phyloP scores from a whole-genome alignment of 2,888 invertebrate species.

The Allophyes oxyacanthae region DNA sequence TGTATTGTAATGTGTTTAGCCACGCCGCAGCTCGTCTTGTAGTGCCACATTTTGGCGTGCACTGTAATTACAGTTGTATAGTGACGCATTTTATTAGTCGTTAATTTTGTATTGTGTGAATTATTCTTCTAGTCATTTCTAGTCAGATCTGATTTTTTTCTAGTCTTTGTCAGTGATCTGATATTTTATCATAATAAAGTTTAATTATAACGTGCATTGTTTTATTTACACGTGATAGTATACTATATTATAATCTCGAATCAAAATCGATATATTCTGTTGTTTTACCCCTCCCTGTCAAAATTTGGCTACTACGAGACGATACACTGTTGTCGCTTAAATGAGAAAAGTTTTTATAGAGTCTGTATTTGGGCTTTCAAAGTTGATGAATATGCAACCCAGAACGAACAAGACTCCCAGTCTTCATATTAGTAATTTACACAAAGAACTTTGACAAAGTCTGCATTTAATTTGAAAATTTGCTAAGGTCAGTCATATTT shows the following conservation, averaged over 20 bases:
- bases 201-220: constrained; percentile 75
- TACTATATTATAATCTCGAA: constrained; percentile 53
- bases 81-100: constrained; percentile 61
- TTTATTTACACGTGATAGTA: constrained; percentile 76
- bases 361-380: constrained; percentile 77
- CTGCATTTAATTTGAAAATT: constrained; percentile 48
- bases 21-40: constrained; percentile 85
- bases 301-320: constrained; percentile 82
- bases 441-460: constrained; percentile 48
- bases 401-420: constrained; percentile 55
- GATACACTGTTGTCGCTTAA: constrained; percentile 80
- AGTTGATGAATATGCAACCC: constrained; percentile 46
- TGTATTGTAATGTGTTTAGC: constrained; percentile 81
- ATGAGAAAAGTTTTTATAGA: constrained; percentile 71
- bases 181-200: constrained; percentile 77
- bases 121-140: constrained; percentile 85
- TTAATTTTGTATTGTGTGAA: constrained; percentile 72
- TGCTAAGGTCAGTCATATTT: constrained; percentile 66
- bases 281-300: constrained; percentile 61
- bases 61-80: constrained; percentile 68
- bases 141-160: constrained; percentile 62
- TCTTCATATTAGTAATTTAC: constrained; percentile 29
- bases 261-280: too few relatives aligned
- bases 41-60: constrained; percentile 82
- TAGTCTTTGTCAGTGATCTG: constrained; percentile 74